These are phyloP conservation scores for Drosophila eugracilis DNA, from an alignment of 1,140 invertebrate genomes.

Conservation along the genomic window DNA sequence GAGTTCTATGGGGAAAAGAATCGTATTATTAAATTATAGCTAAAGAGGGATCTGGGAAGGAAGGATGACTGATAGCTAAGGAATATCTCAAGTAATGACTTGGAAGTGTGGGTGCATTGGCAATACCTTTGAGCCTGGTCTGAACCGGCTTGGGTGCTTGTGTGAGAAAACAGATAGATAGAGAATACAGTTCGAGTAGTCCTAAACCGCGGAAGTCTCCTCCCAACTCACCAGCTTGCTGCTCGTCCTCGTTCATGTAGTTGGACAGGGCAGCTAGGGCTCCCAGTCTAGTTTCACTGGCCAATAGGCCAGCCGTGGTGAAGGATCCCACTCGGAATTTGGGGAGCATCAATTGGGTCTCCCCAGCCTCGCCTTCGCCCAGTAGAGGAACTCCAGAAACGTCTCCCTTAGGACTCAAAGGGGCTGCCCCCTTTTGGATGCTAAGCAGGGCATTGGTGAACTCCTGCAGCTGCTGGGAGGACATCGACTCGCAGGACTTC, in stretches of 20 bases:
- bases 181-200: conserved; percentile 4
- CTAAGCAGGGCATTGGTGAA: conserved; percentile 76
- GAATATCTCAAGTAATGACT: too few relatives aligned
- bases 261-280: conserved; percentile 79
- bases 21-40: background rate
- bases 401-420: conserved; percentile 31
- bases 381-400: background rate
- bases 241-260: conserved; percentile 79
- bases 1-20: conserved; percentile 52
- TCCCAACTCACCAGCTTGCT: conserved; percentile 75
- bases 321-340: conserved; percentile 88
- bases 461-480: conserved; percentile 85
- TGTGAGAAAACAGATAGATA: conserved; percentile 53
- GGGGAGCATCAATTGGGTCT: conserved; percentile 85
- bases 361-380: conserved; percentile 51
- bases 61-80: background rate
- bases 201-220: background rate
- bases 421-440: conserved; percentile 59
- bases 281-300: conserved; percentile 70
- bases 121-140: conserved; percentile 74
- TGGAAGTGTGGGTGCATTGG: conserved; percentile 50
- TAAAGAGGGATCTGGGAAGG: background rate
- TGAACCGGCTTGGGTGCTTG: conserved; percentile 82
- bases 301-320: conserved; percentile 71
- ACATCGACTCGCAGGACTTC: conserved; percentile 81